These are phyloP conservation scores for Drosophila nasuta DNA, from an alignment of 1,140 invertebrate species.

Conservation along the genomic window DNA sequence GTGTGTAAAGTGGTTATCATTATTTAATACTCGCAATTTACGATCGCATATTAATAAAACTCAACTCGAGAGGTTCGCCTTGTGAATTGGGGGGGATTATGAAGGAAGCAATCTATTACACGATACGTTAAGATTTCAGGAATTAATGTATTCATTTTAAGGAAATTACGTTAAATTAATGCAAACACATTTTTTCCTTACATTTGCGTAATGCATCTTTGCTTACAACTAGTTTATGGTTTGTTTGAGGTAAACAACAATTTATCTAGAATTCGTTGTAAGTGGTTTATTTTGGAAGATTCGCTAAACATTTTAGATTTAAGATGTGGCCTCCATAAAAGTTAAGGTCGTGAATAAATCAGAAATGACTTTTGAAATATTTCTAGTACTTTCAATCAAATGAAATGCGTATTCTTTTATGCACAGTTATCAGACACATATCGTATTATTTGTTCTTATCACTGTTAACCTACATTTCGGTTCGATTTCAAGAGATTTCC, in stretches of 20 bases:
- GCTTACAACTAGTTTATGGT: conserved; percentile 2
- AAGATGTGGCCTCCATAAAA: neutral
- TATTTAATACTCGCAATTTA: neutral
- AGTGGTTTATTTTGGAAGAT: neutral
- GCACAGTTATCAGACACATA: neutral
- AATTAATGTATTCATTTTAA: neutral
- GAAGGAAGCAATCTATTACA: conserved; percentile 1
- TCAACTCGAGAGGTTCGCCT: neutral
- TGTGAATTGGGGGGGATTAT: neutral
- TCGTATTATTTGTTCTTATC: neutral
- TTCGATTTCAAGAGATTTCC: neutral
- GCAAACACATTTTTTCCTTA: neutral
- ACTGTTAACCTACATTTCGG: neutral
- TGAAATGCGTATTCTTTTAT: neutral
- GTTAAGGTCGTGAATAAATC: neutral
- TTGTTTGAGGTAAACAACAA: conserved; percentile 4
- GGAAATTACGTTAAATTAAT: conserved; percentile 2
- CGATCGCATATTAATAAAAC: neutral
- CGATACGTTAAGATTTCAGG: neutral
- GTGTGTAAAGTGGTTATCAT: conserved; percentile 8
- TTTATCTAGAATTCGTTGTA: neutral
- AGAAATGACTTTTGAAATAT: too few species aligned
- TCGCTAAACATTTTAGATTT: neutral
- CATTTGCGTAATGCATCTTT: neutral
- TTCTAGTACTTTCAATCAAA: too few species aligned